Conservation (phyloP, 1,140 invertebrate species). For the Dermatophagoides farinae region DNA sequence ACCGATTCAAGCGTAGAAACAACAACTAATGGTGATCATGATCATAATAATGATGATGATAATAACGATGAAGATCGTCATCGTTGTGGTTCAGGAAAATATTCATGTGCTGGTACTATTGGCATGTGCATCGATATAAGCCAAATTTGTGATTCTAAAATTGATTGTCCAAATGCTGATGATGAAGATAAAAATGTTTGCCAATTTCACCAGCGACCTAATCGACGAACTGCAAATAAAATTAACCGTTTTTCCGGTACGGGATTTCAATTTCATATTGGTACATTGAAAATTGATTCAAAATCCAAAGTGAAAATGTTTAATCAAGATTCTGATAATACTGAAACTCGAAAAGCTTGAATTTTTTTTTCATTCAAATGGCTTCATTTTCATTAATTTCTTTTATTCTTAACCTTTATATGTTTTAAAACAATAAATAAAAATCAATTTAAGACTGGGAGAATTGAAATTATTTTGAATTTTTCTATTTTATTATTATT, state of each 20-base stretch:
- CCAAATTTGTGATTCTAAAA: not conserved
- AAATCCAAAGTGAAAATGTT: not conserved
- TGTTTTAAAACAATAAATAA: too few species aligned
- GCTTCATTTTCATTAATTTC: too few species aligned
- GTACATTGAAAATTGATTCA: not conserved
- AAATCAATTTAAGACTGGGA: too few species aligned
- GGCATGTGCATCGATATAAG: not conserved
- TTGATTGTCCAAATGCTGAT: slow-evolving; percentile 1
- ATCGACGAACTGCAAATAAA: not conserved
- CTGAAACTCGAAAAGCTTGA: not conserved
- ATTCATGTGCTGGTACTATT: not conserved
- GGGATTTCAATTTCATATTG: slow-evolving; percentile 2
- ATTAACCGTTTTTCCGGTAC: slow-evolving; percentile 2
- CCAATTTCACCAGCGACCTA: not conserved
- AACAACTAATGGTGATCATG: not conserved
- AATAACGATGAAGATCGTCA: not conserved
- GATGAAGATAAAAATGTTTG: not conserved
- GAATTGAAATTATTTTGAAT: too few species aligned
- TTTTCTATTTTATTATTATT: too few species aligned
- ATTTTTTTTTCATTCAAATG: not conserved
- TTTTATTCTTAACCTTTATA: too few species aligned
- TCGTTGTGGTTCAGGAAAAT: slow-evolving; percentile 2
- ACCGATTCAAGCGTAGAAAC: not conserved
- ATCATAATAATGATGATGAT: not conserved
- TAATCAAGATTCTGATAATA: slow-evolving; percentile 6